A percentile compares a stretch with the other conserved stretches of the same genome.
These are phyloP conservation scores for Paracentrotus lividus DNA, from an alignment of 53 echinoderm and acorn worm genomes.

Conservation along the genomic window DNA sequence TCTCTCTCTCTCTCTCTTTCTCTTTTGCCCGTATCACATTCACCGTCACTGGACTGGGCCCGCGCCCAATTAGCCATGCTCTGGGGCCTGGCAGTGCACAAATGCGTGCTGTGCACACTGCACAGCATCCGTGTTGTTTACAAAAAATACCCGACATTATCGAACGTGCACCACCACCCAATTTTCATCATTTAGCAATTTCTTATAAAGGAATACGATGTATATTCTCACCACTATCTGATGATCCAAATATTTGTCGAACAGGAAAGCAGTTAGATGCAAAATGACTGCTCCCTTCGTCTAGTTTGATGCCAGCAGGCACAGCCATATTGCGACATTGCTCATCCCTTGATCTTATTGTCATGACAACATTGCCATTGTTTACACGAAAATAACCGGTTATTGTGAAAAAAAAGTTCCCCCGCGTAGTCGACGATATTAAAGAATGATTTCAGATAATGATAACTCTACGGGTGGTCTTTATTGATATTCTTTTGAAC, in stretches of 20 bases:
- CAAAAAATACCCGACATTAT: constrained; percentile 1
- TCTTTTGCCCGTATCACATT: too few relatives aligned
- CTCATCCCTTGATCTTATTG: constrained; percentile 68
- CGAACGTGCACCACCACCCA: neutral
- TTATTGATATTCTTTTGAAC: constrained; percentile 14
- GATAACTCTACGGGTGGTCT: constrained; percentile 20
- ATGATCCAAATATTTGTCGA: constrained; percentile 81
- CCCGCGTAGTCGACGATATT: neutral
- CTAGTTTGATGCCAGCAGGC: constrained; percentile 94
- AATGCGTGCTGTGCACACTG: neutral
- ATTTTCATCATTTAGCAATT: neutral
- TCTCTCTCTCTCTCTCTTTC: too few relatives aligned
- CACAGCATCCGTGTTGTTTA: neutral
- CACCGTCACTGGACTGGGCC: neutral
- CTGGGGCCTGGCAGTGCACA: too few relatives aligned
- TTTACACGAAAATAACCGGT: constrained; percentile 58
- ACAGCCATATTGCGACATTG: constrained; percentile 88
- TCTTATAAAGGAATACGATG: neutral
- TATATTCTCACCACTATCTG: constrained; percentile 86
- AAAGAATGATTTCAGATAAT: constrained; percentile 36
- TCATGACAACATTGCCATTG: constrained; percentile 70
- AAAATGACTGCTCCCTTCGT: constrained; percentile 91
- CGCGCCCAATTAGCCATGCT: too few relatives aligned
- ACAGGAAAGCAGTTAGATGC: constrained; percentile 95
- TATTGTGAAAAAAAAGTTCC: neutral